These are phyloP conservation scores for Diglossa cyanea DNA, from an alignment of 2,797 vertebrate species.

Conservation along the genomic window DNA sequence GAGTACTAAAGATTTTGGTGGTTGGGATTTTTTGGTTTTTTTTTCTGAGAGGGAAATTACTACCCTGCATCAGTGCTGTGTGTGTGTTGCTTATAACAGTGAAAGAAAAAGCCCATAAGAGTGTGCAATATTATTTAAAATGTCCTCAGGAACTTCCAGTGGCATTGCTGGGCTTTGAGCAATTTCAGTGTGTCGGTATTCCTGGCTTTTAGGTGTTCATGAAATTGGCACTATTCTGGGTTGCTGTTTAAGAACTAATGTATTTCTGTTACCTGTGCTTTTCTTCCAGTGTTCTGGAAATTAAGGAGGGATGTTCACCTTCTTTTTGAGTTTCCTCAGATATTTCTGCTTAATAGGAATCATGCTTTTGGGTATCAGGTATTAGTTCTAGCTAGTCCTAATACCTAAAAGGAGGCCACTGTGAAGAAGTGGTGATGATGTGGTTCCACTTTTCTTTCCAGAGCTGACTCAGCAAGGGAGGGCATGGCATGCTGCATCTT, in stretches of 20 bases:
- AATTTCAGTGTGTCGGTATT: not conserved
- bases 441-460: not conserved
- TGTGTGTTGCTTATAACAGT: not conserved
- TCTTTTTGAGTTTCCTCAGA: not conserved
- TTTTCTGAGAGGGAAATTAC: not conserved
- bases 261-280: not conserved
- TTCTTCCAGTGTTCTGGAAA: not conserved
- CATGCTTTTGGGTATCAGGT: not conserved
- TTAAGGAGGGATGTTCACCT: fast-evolving
- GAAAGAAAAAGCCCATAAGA: not conserved
- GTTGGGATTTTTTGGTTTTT: not conserved
- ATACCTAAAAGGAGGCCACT: not conserved
- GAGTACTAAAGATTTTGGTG: not conserved
- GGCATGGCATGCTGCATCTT: not conserved
- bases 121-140: not conserved
- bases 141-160: not conserved
- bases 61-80: not conserved
- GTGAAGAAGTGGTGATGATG: not conserved
- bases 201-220: not conserved
- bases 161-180: not conserved
- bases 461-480: not conserved
- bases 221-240: not conserved
- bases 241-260: not conserved
- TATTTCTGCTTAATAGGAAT: not conserved
- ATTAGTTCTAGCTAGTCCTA: not conserved